Evolutionary conservation across 2,113 vertebrate genomes (phyloP).

Genomic region (Pelecanus crispus): DNA sequence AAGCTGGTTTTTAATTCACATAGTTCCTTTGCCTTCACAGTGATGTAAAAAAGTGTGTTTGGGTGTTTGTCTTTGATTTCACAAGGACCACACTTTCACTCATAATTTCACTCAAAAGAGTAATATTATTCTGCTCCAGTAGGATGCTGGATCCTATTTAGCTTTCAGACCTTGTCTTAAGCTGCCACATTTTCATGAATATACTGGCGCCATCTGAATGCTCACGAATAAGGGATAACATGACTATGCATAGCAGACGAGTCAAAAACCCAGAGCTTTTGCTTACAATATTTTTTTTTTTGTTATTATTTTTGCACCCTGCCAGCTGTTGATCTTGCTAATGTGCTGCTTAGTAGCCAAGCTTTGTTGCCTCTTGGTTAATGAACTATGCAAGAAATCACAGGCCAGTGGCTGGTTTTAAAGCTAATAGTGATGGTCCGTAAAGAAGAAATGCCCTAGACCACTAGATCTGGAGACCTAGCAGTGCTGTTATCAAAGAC

Average conservation of each 20-base stretch:
- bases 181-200: conserved; percentile 59
- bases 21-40: background rate
- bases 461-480: background rate
- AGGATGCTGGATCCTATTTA: conserved; percentile 44
- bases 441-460: background rate
- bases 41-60: background rate
- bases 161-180: conserved; percentile 58
- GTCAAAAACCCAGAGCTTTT: conserved; percentile 24
- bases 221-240: conserved; percentile 56
- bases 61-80: conserved; percentile 22
- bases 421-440: background rate
- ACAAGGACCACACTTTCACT: conserved; percentile 3
- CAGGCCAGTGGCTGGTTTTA: background rate
- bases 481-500: background rate
- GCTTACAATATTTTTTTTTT: background rate
- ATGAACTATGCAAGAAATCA: background rate
- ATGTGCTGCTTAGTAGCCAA: background rate
- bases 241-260: conserved; percentile 52
- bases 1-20: background rate
- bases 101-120: conserved; percentile 27
- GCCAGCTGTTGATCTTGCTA: conserved; percentile 53
- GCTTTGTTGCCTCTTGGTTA: conserved; percentile 16
- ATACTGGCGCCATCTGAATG: conserved; percentile 49
- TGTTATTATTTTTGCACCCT: conserved; percentile 46
- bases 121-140: conserved; percentile 25